Base-by-base conservation (phyloP, 2,797 vertebrate species). In the Malacoraja senta region DNA sequence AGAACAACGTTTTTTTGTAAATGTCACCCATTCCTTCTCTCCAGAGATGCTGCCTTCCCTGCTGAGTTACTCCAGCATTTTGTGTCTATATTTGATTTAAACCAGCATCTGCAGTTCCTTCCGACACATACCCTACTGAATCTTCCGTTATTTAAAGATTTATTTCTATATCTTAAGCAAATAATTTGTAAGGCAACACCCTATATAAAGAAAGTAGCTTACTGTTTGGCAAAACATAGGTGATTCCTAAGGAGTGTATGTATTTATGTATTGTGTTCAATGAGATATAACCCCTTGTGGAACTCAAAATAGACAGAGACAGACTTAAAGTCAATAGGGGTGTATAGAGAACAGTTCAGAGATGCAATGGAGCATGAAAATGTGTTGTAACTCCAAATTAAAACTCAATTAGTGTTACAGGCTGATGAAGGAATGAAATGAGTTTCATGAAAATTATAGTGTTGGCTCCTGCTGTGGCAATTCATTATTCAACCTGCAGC, bases 331-430 rank as follows among this genome's bases (percentile, higher is more conserved):
- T 95, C 93, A 95, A 94, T 95, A 95, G 94, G n/a, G 35, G 80
- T 68, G 90, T 0, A 1, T 94, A 94, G 93, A 94, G 95, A 95
- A 94, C 91, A 53, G 94, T 94, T 74, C 79, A 93, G 77, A 65
- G 94, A 94, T 94, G 93, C 94, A 95, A 95, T 94, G 93, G 93
- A 95, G 91, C 93, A 77, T 93, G 94, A 93, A 95, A 93, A 93
- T 94, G 94, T 61, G 9, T 93, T 95, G 90, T 95, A 94, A 95
- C 80, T 94, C 94, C 92, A 95, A 95, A 95, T 94, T 95, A 95
- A 95, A 95, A 93, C 32, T 94, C 94, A 86, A 94, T 95, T 95
- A 95, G 94, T 93, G 78, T 94, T 94, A 83, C 93, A 61, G 29
- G 81, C 61, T 94, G 94, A 95, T 94, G 79, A 94, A 94, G 13